Conservation (phyloP, 2,797 vertebrate genomes). For the Eurystomus glaucurus region DNA sequence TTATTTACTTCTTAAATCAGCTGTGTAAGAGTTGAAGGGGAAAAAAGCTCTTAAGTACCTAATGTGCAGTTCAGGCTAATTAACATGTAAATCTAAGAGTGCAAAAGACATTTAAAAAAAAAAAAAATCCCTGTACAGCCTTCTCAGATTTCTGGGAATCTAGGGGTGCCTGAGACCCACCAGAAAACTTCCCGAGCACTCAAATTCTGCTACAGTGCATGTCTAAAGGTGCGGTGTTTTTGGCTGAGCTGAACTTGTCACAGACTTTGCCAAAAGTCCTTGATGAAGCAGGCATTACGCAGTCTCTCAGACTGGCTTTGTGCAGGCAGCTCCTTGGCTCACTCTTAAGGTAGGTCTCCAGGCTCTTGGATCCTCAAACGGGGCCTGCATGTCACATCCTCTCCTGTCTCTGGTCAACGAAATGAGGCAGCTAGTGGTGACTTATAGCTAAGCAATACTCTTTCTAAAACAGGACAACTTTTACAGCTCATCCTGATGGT, state of each 20-base stretch:
- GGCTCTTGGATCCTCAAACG: background rate
- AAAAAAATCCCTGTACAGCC: background rate
- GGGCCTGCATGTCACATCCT: background rate
- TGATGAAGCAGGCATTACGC: slow-evolving; percentile 65
- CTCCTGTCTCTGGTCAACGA: background rate
- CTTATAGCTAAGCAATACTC: background rate
- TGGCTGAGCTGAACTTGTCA: slow-evolving; percentile 53
- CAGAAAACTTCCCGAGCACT: background rate
- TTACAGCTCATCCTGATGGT: background rate
- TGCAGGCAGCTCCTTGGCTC: background rate
- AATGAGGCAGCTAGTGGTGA: background rate
- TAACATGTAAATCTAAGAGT: background rate
- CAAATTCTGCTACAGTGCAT: background rate
- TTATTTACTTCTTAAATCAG: background rate
- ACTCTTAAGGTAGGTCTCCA: background rate
- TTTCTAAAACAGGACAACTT: background rate
- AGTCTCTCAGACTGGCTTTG: slow-evolving; percentile 34
- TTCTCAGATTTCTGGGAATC: slow-evolving; percentile 1
- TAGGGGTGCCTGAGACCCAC: background rate
- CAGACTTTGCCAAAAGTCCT: slow-evolving; percentile 48
- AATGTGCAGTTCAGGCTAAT: background rate
- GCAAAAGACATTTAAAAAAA: background rate
- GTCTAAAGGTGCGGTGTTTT: slow-evolving; percentile 5
- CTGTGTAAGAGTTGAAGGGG: background rate
- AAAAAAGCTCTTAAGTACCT: background rate